These are phyloP conservation scores for Drepana arcuata DNA, from an alignment of 1,140 invertebrate genomes.

Conservation along the genomic window DNA sequence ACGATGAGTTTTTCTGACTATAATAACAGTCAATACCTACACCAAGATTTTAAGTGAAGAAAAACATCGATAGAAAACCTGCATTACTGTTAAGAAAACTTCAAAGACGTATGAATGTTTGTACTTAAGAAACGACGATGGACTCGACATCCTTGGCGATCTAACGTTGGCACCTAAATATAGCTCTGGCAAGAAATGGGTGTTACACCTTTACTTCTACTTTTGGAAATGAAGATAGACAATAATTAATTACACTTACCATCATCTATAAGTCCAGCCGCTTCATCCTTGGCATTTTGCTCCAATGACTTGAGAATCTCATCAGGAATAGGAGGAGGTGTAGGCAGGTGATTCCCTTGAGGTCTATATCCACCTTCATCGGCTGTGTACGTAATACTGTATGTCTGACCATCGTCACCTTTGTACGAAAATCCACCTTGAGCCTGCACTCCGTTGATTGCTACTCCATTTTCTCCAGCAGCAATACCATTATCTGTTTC, in stretches of 20 bases:
- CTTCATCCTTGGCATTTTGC: constrained; percentile 46
- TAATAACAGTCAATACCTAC: no score
- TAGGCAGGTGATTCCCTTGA: constrained; percentile 75
- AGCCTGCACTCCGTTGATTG: constrained; percentile 33
- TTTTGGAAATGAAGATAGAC: no score
- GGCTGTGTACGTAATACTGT: constrained; percentile 73
- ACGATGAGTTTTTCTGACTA: no score
- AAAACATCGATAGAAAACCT: no score
- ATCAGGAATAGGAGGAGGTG: constrained; percentile 79
- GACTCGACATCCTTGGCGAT: no score
- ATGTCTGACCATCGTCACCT: constrained; percentile 39
- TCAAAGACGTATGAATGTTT: no score
- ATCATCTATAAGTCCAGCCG: constrained; percentile 43
- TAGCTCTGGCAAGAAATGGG: no score
- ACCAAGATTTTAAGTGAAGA: no score
- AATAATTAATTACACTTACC: constrained; percentile 29
- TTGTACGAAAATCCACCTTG: constrained; percentile 35
- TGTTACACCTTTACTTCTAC: no score
- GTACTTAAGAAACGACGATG: no score
- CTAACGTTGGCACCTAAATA: no score
- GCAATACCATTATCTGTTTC: constrained; percentile 78
- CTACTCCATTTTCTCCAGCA: constrained; percentile 61
- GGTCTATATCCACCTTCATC: constrained; percentile 77
- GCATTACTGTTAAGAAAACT: no score
- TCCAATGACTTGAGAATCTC: constrained; percentile 77